Evolutionary conservation across 2,888 invertebrate species (phyloP), one percentile per base, ranked within the genome.

Genomic region (Itoplectis maculator): DNA sequence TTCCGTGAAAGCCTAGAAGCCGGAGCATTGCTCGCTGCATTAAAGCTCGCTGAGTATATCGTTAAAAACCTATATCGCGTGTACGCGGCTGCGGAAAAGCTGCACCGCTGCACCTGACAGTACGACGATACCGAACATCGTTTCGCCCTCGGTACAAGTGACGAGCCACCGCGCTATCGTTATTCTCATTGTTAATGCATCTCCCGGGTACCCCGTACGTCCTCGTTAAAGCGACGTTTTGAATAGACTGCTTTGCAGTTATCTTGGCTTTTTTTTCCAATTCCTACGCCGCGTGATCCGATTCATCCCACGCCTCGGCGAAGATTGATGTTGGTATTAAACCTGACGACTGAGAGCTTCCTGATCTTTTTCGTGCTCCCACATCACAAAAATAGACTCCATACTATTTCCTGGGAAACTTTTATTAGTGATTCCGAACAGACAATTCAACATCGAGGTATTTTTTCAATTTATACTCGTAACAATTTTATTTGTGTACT

Each of bases 11-110:
- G 49, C 23, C 23, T 15, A 56, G 37, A 40, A 20, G 2, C 9
- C 29, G 45, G 11, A 37, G 37, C 18, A 13, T 6, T 40, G 18
- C 49, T 42, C 29, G 18, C 40, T 40, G 37, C 9, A 18, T 13
- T 13, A 37, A 35, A 56, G 37, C 54, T 70, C n/a, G 20, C 20
- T 51, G 29, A 5, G 29, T 29, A 7, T 61, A 68, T 51, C 76
- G 72, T 63, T 23, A 47, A 72, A 75, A 56, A 66, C 35, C 2
- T 15, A 20, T 59, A 54, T 77, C 65, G 61, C 68, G 73, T 40
- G 73, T 66, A 42, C 42, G 42, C 56, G 18, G 6, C 35, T 23
- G 20, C 11, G 65, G 20, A 54, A 69, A 61, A 59, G 11, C 45
- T 59, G n/a, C 11, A 11, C 13, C n/a, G n/a, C 13, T 20, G 8